Base-by-base conservation (phyloP, 35 echinoderm and acorn worm species). In the Anneissia japonica region DNA sequence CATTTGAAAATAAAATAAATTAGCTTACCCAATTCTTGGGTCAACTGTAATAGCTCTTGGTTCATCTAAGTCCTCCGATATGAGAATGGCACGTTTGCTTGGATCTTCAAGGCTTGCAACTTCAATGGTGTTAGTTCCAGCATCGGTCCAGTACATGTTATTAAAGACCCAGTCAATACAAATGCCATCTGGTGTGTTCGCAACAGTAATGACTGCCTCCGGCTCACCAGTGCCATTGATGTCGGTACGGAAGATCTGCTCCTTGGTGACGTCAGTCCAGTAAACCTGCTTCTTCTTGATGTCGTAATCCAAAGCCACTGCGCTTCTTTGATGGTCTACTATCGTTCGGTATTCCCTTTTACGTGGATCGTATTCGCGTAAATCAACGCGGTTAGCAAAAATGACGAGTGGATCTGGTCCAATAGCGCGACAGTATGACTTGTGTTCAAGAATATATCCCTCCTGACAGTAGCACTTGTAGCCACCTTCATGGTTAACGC, bases 101-200 rank as follows among this genome's bases (percentile, higher is more conserved):
- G 76, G 83, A 75, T 82, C 79, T 14, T 81, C 37, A 74, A 93
- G 83, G 74, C 72, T 73, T 21, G 87, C 77, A 17, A 93, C 92
- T 29, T 46, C 56, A 72, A 93, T 89, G 29, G 77, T 37, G 76
- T 93, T 74, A 9, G 72, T 37, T 29, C 87, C 87, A 73, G 92
- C 89, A 79, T 93, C 92, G 14, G 92, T 93, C 92, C 92, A 93
- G 87, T 93, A 93, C 0, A 93, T 43, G 37, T 86, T 89, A 34
- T 79, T 33, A 39, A 89, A 80, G 64, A 93, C 86, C 92, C 92
- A 93, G 72, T 93, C 92, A 19, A 93, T 79, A 40, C 87, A 87
- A 55, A 93, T 83, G 34, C 92, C 92, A 74, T 93, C 92, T 19
- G 87, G 38, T 12, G 92, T 93, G 43, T 93, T 83, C 0, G 89